Evolutionary conservation across 2,888 invertebrate genomes (phyloP), one percentile per base, ranked within the genome.

Genomic region (Morinoia aosen): DNA sequence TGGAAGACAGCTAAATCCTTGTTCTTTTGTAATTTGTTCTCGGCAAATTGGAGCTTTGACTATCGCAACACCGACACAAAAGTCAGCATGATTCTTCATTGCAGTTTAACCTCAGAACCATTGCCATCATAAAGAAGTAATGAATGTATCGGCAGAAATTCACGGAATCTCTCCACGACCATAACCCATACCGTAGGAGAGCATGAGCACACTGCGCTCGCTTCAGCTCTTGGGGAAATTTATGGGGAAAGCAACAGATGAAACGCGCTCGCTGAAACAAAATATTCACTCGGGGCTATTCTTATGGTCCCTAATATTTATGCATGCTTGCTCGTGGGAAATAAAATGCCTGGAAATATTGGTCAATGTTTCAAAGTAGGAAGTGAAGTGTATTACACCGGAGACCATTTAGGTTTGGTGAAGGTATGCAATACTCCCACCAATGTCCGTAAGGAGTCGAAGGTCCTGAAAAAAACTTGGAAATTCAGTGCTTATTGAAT

Each of bases 61-160:
- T 76, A 76, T 76, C 76, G 33, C 25, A 25, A 5, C 5, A 64
- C 25, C 25, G 25, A 64, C 64, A 33, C 61, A 76, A 33, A 76
- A 76, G 25, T 25, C 33, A 33, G 76, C 8, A 76, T 16, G 76
- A 19, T 25, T 76, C 76, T 76, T 76, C 25, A 76, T 2, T 33
- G 76, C 33, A 76, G 19, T 61, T 76, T 33, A 25, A 16, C 90
- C 90, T 40, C 40, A 40, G 33, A 90, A 90, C 57, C 93, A 57
- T 57, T 93, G 33, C 11, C 25, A 14, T 57, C 93, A 93, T 93
- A 56, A 57, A 39, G 58, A 93, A 57, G 57, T 33, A 93, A 57
- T 56, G 57, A 93, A 93, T 57, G 93, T 93, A 93, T 93, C 57
- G 58, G 93, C n/a, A 57, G 39, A 93, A 93, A 93, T 93, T 93